These are phyloP conservation scores for Hyles vespertilio DNA, from an alignment of 1,140 invertebrate genomes.

Conservation along the genomic window DNA sequence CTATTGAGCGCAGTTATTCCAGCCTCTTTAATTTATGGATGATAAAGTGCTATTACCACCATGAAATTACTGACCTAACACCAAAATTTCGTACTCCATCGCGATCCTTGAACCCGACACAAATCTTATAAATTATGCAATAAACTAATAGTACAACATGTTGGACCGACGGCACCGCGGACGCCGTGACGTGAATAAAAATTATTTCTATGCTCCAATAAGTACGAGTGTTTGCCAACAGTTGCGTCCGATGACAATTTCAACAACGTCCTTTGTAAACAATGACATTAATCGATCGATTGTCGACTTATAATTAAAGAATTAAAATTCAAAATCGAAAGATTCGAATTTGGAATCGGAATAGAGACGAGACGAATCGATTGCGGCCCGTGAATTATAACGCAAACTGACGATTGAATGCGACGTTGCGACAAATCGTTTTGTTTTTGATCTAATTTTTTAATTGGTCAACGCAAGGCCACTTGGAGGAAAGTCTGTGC, in stretches of 20 bases:
- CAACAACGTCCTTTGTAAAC: conserved; percentile 52
- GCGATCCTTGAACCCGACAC: conserved; percentile 24
- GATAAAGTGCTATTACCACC: not conserved
- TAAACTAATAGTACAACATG: conserved; percentile 33
- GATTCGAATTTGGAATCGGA: conserved; percentile 15
- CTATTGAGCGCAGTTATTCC: no score
- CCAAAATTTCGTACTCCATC: not conserved
- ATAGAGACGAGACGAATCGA: conserved; percentile 55
- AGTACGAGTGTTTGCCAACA: conserved; percentile 56
- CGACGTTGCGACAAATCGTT: conserved; percentile 41
- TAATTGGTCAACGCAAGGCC: conserved; percentile 29
- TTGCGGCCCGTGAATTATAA: conserved; percentile 46
- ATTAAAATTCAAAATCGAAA: conserved; percentile 26
- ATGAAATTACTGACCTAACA: conserved; percentile 18
- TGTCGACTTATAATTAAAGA: conserved; percentile 32
- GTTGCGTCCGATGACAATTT: conserved; percentile 58
- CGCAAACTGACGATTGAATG: conserved; percentile 34
- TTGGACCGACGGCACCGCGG: conserved; percentile 23
- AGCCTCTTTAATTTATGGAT: no score
- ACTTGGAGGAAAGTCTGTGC: no score
- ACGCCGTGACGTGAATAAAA: conserved; percentile 56
- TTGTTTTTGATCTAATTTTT: conserved; percentile 51
- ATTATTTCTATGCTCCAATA: conserved; percentile 65
- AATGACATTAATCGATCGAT: conserved; percentile 50
- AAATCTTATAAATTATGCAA: conserved; percentile 34